Evolutionary conservation across 1,140 invertebrate genomes (phyloP).

Genomic region (Penaeus vannamei): DNA sequence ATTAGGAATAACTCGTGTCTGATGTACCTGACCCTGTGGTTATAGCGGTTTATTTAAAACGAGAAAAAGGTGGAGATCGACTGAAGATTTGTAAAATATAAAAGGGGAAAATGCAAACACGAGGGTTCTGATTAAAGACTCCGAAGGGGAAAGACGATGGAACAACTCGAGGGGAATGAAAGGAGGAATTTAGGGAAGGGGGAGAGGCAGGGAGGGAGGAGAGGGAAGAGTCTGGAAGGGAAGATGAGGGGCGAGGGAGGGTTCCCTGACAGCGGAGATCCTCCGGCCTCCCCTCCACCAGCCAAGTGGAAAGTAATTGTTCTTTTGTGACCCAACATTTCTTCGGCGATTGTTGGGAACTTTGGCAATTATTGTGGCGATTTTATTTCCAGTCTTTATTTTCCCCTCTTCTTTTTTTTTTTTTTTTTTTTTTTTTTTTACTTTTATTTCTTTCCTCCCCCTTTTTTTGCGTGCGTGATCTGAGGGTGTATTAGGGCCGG

Average conservation of each 20-base stretch:
- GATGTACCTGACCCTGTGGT: too few species aligned
- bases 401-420: background rate
- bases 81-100: background rate
- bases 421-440: background rate
- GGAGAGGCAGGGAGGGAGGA: background rate
- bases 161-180: background rate
- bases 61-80: background rate
- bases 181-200: background rate
- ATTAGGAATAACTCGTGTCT: too few species aligned
- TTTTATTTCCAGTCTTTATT: constrained; percentile 30
- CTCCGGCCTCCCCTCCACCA: constrained; percentile 9
- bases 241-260: background rate
- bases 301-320: constrained; percentile 57
- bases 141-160: background rate
- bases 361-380: constrained; percentile 52
- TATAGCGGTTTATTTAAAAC: too few species aligned
- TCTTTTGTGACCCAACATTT: constrained; percentile 54
- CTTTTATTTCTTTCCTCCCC: too few species aligned
- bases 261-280: too few species aligned
- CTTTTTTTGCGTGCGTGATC: too few species aligned
- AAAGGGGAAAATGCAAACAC: background rate
- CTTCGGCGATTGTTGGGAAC: constrained; percentile 51
- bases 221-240: background rate
- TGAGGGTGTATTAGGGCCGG: too few species aligned
- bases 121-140: background rate